Conservation (phyloP, 2,888 invertebrate species). For the Cyclophora albipunctata region DNA sequence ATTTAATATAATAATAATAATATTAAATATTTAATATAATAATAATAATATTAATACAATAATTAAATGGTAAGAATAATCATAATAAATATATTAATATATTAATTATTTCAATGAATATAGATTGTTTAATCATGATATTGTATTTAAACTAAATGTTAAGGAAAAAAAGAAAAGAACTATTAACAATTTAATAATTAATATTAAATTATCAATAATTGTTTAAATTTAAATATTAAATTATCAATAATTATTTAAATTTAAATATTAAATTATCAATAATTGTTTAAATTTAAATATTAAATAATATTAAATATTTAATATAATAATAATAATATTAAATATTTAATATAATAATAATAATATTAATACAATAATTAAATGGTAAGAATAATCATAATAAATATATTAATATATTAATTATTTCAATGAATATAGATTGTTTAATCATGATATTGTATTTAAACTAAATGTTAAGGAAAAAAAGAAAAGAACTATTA, state of each 20-base stretch:
- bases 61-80: constrained; percentile 22
- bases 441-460: constrained; percentile 8
- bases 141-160: background rate
- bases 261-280: background rate
- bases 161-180: background rate
- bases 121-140: constrained; percentile 1
- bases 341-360: constrained; percentile 8
- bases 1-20: constrained; percentile 20
- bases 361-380: constrained; percentile 20
- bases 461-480: constrained; percentile 7
- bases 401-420: constrained; percentile 22
- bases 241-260: background rate
- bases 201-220: constrained; percentile 9
- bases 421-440: constrained; percentile 21
- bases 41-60: constrained; percentile 15
- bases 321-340: too few species aligned
- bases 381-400: constrained; percentile 22
- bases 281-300: background rate
- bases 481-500: constrained; percentile 3
- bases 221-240: constrained; percentile 12
- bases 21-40: constrained; percentile 9
- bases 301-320: constrained; percentile 8
- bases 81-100: constrained; percentile 26
- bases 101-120: constrained; percentile 8
- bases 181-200: constrained; percentile 2